Evolutionary conservation across 2,797 vertebrate species (phyloP).

Genomic region (Karalla daura): DNA sequence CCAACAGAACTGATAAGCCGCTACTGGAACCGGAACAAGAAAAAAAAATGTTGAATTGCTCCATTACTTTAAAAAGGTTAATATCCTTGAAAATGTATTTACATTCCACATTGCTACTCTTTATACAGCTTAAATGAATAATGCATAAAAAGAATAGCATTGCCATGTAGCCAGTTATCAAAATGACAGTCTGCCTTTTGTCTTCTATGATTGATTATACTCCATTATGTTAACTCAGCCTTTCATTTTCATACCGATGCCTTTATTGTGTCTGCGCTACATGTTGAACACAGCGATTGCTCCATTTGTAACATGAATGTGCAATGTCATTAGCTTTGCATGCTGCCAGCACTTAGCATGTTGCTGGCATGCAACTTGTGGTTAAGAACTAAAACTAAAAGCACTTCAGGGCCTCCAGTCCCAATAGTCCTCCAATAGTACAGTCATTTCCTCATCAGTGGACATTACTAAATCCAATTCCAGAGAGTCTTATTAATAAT

Average conservation of each 20-base stretch:
- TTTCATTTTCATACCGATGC: constrained; percentile 11
- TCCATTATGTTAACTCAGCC: constrained; percentile 7
- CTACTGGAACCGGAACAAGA: constrained; percentile 19
- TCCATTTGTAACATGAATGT: constrained; percentile 13
- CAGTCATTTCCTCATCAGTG: background rate
- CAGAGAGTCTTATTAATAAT: background rate
- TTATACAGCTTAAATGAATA: constrained; percentile 31
- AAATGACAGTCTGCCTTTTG: constrained; percentile 31
- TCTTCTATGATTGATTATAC: constrained; percentile 31
- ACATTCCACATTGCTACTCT: constrained; percentile 18
- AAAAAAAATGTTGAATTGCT: constrained; percentile 16
- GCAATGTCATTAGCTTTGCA: constrained; percentile 14
- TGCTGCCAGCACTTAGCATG: constrained; percentile 2
- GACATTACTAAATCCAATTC: background rate
- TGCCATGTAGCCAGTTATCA: constrained; percentile 27
- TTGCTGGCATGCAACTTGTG: constrained; percentile 1
- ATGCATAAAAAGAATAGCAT: constrained; percentile 9
- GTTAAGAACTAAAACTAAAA: constrained; percentile 1
- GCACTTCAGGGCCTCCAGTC: background rate
- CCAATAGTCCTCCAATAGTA: no score
- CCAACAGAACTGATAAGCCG: constrained; percentile 25
- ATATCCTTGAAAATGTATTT: constrained; percentile 41
- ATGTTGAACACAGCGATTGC: constrained; percentile 9
- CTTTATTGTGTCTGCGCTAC: background rate
- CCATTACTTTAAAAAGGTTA: constrained; percentile 29